These are phyloP conservation scores for Tribolium freemani DNA, from an alignment of 2,888 invertebrate species.

Conservation along the genomic window DNA sequence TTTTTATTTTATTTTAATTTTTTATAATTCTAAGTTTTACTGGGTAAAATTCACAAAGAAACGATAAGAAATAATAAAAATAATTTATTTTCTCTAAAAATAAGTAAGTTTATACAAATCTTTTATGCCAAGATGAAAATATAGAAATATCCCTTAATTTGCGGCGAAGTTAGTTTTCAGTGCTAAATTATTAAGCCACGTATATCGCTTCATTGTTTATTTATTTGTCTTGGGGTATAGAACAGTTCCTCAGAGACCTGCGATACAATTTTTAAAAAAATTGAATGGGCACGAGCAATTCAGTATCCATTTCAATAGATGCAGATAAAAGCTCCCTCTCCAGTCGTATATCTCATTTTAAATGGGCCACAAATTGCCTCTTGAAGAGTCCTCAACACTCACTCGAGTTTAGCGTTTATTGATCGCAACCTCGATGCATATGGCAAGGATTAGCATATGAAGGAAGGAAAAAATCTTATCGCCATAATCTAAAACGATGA, in stretches of 20 bases:
- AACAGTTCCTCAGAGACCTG: not conserved
- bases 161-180: too few relatives aligned
- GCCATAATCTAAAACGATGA: conserved; percentile 52
- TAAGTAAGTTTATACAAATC: too few relatives aligned
- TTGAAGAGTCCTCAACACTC: conserved; percentile 5
- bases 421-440: not conserved
- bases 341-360: not conserved
- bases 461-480: conserved; percentile 45
- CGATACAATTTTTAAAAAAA: not conserved
- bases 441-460: conserved; percentile 10
- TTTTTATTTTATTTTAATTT: too few relatives aligned
- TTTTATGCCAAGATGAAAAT: too few relatives aligned
- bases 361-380: not conserved
- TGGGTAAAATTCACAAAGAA: too few relatives aligned
- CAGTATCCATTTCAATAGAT: not conserved
- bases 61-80: too few relatives aligned
- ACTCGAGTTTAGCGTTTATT: not conserved
- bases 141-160: too few relatives aligned
- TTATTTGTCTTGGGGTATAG: too few relatives aligned
- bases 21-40: too few relatives aligned
- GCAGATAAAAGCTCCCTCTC: not conserved
- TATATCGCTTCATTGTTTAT: too few relatives aligned
- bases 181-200: too few relatives aligned
- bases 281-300: not conserved
- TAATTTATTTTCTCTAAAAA: too few relatives aligned